Percentiles rank a stretch among this genome's conserved stretches.
These are phyloP conservation scores for Geococcyx californianus DNA, from an alignment of 2,113 vertebrate species.

Conservation along the genomic window DNA sequence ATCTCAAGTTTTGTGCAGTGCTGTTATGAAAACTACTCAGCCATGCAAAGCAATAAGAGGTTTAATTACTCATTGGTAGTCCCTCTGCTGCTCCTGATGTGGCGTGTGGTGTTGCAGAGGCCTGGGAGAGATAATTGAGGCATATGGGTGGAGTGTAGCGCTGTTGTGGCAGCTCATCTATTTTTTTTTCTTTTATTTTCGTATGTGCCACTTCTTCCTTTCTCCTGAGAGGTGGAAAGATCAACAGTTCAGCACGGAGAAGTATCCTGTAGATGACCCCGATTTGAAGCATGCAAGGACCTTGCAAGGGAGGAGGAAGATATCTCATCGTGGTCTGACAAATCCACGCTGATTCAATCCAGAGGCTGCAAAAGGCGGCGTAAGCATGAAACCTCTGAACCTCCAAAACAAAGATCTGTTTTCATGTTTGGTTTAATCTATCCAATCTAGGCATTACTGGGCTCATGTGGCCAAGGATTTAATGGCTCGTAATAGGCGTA, in stretches of 20 bases:
- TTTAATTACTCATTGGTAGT: constrained; percentile 33
- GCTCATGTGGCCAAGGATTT: not conserved
- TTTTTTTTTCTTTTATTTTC: not conserved
- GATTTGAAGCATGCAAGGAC: not conserved
- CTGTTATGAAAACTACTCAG: constrained; percentile 54
- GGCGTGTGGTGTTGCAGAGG: constrained; percentile 35
- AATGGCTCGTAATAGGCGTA: not conserved
- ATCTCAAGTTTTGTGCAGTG: constrained; percentile 28
- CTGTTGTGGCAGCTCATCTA: constrained; percentile 19
- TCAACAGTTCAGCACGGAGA: not conserved
- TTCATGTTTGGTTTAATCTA: not conserved
- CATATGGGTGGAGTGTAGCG: constrained; percentile 29
- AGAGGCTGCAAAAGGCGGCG: fast-evolving
- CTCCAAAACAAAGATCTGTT: not conserved
- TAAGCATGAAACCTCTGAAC: not conserved
- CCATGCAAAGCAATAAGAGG: constrained; percentile 42
- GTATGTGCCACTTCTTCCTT: not conserved
- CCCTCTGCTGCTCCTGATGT: constrained; percentile 42
- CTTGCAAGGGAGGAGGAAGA: not conserved
- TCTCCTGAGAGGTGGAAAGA: not conserved
- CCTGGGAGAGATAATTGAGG: constrained; percentile 65
- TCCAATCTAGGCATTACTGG: not conserved
- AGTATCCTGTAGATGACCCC: not conserved
- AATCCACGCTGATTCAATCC: fast-evolving
- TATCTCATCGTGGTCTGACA: not conserved